phyloP scores from a whole-genome alignment of 2,797 vertebrate genomes.

The Gymnothorax javanicus region DNA sequence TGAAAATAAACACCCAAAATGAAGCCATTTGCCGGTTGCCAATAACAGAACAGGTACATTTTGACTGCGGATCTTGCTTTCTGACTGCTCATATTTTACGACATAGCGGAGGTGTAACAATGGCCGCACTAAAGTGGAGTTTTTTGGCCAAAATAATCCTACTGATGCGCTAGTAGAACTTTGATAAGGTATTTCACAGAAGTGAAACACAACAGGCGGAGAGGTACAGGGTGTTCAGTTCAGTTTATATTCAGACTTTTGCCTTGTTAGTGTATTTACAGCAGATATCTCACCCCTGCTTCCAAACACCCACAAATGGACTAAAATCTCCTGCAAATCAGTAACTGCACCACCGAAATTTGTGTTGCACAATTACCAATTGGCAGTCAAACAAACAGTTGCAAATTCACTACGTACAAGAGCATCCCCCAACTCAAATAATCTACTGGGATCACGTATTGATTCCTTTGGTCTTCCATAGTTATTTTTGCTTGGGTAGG shows the following conservation, averaged over 20 bases:
- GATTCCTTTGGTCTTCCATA: no score
- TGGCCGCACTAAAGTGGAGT: not conserved
- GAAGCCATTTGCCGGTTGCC: not conserved
- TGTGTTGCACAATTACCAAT: no score
- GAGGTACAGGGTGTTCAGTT: not conserved
- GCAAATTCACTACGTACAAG: no score
- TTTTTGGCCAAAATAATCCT: not conserved
- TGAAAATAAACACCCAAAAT: slow-evolving; percentile 22
- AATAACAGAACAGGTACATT: not conserved
- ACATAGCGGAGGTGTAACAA: not conserved
- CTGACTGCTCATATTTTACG: not conserved
- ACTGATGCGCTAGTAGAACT: not conserved
- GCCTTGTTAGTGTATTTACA: not conserved
- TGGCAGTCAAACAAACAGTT: no score
- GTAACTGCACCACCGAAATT: no score
- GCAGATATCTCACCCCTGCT: no score
- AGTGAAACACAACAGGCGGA: not conserved
- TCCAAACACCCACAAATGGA: no score
- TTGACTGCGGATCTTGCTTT: not conserved
- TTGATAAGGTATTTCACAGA: not conserved
- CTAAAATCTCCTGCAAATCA: no score
- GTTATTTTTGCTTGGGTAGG: no score
- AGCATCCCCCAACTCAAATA: no score
- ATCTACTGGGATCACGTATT: no score
- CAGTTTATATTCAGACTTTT: not conserved